Evolutionary conservation across 2,113 vertebrate species (phyloP).

Genomic region (Pantherophis guttatus): DNA sequence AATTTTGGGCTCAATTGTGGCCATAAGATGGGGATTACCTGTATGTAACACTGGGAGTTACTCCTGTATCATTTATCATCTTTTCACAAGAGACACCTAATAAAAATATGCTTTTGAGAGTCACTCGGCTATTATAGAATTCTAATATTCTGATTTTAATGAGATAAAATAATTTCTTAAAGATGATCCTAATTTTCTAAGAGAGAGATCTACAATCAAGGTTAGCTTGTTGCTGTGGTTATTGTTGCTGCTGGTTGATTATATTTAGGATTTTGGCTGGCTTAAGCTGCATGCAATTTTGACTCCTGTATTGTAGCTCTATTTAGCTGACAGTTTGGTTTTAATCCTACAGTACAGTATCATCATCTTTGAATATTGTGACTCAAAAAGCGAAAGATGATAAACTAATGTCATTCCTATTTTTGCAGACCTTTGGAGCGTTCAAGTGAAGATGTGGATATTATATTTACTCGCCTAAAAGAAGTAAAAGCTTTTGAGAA

Average conservation of each 20-base stretch:
- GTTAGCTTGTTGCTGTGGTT: neutral
- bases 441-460: constrained; percentile 93
- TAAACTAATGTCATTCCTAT: constrained; percentile 28
- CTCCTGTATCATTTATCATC: neutral
- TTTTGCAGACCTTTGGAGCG: constrained; percentile 85
- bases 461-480: constrained; percentile 89
- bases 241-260: neutral
- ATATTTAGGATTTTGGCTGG: neutral
- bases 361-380: neutral
- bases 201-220: neutral
- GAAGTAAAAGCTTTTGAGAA: constrained; percentile 93
- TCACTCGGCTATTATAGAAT: neutral
- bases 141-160: neutral
- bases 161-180: neutral
- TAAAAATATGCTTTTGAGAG: neutral
- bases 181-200: neutral
- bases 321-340: neutral
- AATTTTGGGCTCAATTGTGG: too few species aligned
- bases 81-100: neutral
- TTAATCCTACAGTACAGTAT: neutral
- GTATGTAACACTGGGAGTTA: neutral
- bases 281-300: neutral
- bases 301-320: neutral
- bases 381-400: neutral
- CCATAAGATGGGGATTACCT: too few species aligned